These are phyloP conservation scores for Seira sanloemensis DNA, from an alignment of 2,888 invertebrate genomes.

Conservation along the genomic window DNA sequence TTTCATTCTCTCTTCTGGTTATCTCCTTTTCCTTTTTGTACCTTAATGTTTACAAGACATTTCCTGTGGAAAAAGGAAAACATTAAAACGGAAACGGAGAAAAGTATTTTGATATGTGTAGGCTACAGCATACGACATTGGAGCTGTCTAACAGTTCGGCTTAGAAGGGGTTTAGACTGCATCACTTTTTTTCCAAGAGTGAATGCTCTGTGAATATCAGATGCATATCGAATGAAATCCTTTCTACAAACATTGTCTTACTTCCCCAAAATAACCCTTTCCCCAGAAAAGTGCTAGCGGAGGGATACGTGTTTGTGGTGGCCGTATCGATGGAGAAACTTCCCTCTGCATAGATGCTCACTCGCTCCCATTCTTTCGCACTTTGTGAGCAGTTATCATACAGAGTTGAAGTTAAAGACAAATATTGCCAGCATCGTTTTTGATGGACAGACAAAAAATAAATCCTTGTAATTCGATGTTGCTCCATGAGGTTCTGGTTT, in stretches of 20 bases:
- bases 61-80: not conserved
- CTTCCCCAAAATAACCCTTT: too few species aligned
- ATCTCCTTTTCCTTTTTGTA: not conserved
- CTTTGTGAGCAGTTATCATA: too few species aligned
- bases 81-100: not conserved
- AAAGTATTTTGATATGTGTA: not conserved
- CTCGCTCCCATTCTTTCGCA: too few species aligned
- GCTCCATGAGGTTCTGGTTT: not conserved
- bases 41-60: not conserved
- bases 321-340: too few species aligned
- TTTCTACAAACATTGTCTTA: too few species aligned
- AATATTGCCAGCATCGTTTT: not conserved
- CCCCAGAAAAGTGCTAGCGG: too few species aligned
- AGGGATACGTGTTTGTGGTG: too few species aligned
- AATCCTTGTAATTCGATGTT: not conserved
- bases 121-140: not conserved
- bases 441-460: not conserved
- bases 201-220: too few species aligned
- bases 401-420: not conserved
- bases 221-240: too few species aligned
- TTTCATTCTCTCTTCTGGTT: too few species aligned
- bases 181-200: not conserved
- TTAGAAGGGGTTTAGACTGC: not conserved
- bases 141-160: not conserved
- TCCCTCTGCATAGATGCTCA: too few species aligned